Evolutionary conservation across 2,888 invertebrate species (phyloP).

Genomic region (Phoenoteleia sp.): DNA sequence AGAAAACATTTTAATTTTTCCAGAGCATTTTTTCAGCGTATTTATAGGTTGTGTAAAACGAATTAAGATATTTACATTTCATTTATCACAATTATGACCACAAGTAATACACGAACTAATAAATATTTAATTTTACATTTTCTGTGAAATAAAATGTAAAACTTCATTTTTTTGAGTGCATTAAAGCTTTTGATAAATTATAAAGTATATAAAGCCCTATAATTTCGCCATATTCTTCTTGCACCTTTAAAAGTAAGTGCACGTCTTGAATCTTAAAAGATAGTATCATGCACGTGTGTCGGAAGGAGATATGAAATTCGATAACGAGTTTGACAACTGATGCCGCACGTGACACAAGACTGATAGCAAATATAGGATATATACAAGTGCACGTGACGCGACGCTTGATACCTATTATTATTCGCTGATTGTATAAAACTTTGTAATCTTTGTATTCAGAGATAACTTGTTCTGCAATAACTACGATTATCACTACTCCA

Average conservation of each 20-base stretch:
- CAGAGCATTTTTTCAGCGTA: no score
- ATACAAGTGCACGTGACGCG: conserved; percentile 44
- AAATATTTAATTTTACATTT: no score
- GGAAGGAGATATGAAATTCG: conserved; percentile 57
- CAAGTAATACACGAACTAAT: no score
- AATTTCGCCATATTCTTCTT: no score
- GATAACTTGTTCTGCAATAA: neutral
- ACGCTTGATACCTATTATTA: conserved; percentile 57
- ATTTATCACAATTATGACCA: no score
- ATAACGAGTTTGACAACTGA: conserved; percentile 65
- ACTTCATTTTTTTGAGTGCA: no score
- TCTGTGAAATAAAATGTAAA: no score
- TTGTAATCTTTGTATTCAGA: conserved; percentile 31
- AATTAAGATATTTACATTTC: no score
- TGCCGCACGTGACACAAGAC: conserved; percentile 70
- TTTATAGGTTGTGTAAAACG: no score
- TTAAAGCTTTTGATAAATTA: no score
- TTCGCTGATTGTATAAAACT: conserved; percentile 46
- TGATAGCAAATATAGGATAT: conserved; percentile 61
- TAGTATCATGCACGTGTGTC: conserved; percentile 60
- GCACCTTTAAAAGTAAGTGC: conserved; percentile 20
- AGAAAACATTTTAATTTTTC: no score
- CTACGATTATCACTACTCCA: conserved; percentile 25
- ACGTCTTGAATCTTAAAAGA: conserved; percentile 34
- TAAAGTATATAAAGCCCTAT: no score